phyloP scores from a whole-genome alignment of 2,797 vertebrate species.

The Capromys pilorides region DNA sequence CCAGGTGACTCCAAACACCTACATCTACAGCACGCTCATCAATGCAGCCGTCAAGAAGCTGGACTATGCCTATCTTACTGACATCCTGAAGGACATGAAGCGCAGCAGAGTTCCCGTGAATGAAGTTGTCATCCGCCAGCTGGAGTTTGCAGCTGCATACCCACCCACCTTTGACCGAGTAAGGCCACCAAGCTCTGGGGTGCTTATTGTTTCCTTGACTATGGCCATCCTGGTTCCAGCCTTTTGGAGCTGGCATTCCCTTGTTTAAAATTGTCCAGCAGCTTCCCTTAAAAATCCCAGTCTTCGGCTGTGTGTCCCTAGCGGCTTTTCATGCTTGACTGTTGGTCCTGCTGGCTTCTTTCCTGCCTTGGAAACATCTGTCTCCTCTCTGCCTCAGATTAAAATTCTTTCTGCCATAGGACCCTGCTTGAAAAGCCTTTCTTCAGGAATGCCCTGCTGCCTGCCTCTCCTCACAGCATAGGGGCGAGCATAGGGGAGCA shows the following conservation, averaged over 20 bases:
- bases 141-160: constrained; percentile 95
- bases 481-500: not conserved
- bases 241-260: not conserved
- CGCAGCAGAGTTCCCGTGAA: constrained; percentile 89
- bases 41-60: constrained; percentile 88
- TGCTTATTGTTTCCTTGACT: not conserved
- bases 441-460: not conserved
- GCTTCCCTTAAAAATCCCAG: not conserved
- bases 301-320: not conserved
- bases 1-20: constrained; percentile 89
- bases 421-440: not conserved
- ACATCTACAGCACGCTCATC: constrained; percentile 94
- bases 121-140: constrained; percentile 92
- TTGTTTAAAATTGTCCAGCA: not conserved
- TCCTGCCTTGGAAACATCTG: not conserved
- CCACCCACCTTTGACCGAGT: constrained; percentile 94
- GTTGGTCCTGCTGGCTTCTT: not conserved
- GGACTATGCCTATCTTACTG: constrained; percentile 92
- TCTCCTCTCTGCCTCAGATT: not conserved
- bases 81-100: constrained; percentile 91
- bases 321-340: not conserved
- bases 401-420: not conserved
- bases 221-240: not conserved
- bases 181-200: not conserved
- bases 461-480: not conserved